Percentiles rank a stretch among this genome's conserved stretches.
These are phyloP conservation scores for Hydrozoanthus tunicans DNA, from an alignment of 64 coral and sea anemone species.

Conservation along the genomic window DNA sequence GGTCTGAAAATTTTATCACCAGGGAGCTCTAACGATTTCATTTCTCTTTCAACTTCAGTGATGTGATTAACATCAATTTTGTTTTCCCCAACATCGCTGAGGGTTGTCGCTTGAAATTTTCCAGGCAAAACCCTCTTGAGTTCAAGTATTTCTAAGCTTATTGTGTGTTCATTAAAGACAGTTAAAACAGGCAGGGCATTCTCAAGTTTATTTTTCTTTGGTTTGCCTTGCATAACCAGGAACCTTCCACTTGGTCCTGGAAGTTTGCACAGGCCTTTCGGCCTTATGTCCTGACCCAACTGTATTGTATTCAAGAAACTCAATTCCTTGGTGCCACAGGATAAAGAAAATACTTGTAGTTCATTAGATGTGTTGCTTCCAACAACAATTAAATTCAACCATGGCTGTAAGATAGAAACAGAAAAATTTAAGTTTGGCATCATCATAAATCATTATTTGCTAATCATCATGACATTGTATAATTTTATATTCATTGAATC, in stretches of 20 bases:
- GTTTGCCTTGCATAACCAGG: conserved; percentile 9
- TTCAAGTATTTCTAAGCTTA: conserved; percentile 37
- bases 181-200: conserved; percentile 8
- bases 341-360: conserved; percentile 33
- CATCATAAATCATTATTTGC: neutral
- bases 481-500: too few relatives aligned
- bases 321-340: neutral
- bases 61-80: neutral
- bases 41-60: neutral
- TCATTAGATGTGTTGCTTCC: conserved; percentile 39
- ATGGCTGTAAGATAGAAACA: conserved; percentile 15
- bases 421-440: neutral
- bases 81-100: neutral
- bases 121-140: neutral
- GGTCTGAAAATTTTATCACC: neutral
- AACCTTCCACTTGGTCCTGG: neutral
- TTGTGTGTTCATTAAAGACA: conserved; percentile 20
- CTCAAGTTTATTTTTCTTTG: neutral
- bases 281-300: neutral
- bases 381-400: conserved; percentile 6
- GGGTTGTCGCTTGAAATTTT: neutral
- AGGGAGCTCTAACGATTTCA: conserved; percentile 19
- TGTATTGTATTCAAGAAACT: neutral
- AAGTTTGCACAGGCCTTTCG: conserved; percentile 33
- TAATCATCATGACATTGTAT: too few relatives aligned